Conservation (phyloP, 1,140 invertebrate species). For the Holcopasites calliopsidis region DNA sequence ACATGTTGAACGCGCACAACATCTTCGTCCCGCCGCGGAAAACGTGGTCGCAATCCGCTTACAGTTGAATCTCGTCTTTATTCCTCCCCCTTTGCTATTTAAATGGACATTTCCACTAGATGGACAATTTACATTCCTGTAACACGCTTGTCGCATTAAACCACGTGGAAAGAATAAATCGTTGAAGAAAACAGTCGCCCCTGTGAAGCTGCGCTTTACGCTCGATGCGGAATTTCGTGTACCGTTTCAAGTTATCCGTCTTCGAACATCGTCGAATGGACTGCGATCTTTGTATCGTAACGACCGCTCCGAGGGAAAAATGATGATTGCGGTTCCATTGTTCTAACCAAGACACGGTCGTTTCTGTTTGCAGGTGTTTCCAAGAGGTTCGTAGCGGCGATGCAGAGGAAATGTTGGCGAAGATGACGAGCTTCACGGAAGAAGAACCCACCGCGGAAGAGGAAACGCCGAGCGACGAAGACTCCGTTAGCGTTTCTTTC, state of each 20-base stretch:
- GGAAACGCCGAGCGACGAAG: neutral
- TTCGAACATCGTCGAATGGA: too few species aligned
- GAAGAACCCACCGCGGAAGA: neutral
- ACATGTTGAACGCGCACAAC: constrained; percentile 57
- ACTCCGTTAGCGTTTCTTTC: neutral
- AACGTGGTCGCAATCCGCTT: neutral
- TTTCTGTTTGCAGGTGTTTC: constrained; percentile 46
- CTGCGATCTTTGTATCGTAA: too few species aligned
- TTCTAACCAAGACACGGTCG: constrained; percentile 24
- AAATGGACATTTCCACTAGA: too few species aligned
- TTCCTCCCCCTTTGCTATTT: too few species aligned
- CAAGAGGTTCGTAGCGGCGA: neutral
- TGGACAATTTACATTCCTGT: neutral
- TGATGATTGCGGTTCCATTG: neutral
- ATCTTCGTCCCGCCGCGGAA: constrained; percentile 53
- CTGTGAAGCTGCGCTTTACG: neutral
- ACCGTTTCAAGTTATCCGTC: neutral
- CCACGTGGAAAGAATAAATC: neutral
- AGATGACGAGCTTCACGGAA: constrained; percentile 6
- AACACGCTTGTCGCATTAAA: neutral
- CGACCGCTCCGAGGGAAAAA: too few species aligned
- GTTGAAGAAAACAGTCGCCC: neutral
- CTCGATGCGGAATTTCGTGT: neutral
- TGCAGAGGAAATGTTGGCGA: neutral
- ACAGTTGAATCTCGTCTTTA: neutral